These are phyloP conservation scores for Ahaetulla prasina DNA, from an alignment of 2,113 vertebrate genomes.

Conservation along the genomic window DNA sequence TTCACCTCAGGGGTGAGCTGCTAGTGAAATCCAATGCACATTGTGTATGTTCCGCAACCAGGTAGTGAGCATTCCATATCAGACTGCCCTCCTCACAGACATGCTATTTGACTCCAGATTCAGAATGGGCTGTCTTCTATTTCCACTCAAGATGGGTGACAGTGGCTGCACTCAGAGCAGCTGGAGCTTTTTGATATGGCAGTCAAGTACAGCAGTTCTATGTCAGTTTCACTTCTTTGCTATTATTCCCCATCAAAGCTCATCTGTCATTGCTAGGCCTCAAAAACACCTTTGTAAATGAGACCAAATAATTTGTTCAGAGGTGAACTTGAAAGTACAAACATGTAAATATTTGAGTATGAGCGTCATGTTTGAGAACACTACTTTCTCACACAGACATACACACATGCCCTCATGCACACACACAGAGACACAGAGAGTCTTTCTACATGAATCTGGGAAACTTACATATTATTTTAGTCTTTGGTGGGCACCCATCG, in stretches of 20 bases:
- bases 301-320: conserved; percentile 69
- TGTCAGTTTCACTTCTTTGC: conserved; percentile 63
- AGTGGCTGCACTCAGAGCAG: conserved; percentile 24
- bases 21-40: conserved; percentile 63
- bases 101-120: conserved; percentile 24
- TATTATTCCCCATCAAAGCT: conserved; percentile 65
- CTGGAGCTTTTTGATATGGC: conserved; percentile 39
- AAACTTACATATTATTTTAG: conserved; percentile 61
- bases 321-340: conserved; percentile 63
- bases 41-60: conserved; percentile 58
- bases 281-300: conserved; percentile 65
- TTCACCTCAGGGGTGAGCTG: conserved; percentile 60
- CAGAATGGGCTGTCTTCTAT: conserved; percentile 46
- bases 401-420: not conserved
- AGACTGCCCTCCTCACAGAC: conserved; percentile 28
- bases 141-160: conserved; percentile 40
- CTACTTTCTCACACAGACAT: not conserved
- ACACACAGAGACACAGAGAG: not conserved
- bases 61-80: conserved; percentile 50
- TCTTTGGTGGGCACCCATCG: conserved; percentile 61
- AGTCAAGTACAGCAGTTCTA: conserved; percentile 51
- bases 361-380: conserved; percentile 66
- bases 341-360: conserved; percentile 70
- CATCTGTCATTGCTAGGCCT: conserved; percentile 59
- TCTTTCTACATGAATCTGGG: conserved; percentile 56